Evolutionary conservation across 2,113 vertebrate genomes (phyloP).

Genomic region (Ictalurus furcatus): DNA sequence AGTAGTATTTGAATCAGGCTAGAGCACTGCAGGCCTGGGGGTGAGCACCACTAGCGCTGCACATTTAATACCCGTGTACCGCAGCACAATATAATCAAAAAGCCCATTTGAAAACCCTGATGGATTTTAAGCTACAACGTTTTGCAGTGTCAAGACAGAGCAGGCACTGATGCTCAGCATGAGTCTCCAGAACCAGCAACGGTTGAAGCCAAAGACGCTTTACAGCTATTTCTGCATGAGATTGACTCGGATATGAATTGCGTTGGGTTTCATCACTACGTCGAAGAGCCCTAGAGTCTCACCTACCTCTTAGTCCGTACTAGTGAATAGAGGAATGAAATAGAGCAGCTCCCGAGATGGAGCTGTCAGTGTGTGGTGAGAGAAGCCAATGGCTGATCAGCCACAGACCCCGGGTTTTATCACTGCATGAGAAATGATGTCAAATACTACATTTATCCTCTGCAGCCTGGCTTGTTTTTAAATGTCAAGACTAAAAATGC

Average conservation of each 20-base stretch:
- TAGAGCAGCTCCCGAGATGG: slow-evolving; percentile 69
- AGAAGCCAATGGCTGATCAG: slow-evolving; percentile 60
- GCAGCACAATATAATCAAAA: background rate
- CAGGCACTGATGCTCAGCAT: background rate
- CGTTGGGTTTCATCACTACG: slow-evolving; percentile 42
- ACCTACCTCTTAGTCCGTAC: slow-evolving; percentile 66
- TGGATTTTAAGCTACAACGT: slow-evolving; percentile 19
- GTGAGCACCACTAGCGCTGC: background rate
- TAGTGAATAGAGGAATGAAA: slow-evolving; percentile 64
- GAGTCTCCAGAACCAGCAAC: background rate
- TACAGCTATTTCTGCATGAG: slow-evolving; percentile 30
- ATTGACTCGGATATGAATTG: slow-evolving; percentile 17
- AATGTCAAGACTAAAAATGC: slow-evolving; percentile 53
- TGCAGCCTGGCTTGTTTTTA: slow-evolving; percentile 33
- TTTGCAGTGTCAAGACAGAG: background rate
- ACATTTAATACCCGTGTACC: background rate
- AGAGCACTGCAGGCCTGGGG: background rate
- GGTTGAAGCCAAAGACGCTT: background rate
- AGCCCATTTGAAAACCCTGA: background rate
- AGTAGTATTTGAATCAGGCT: background rate
- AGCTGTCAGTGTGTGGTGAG: slow-evolving; percentile 58
- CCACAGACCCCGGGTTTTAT: slow-evolving; percentile 52
- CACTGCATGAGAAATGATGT: slow-evolving; percentile 46
- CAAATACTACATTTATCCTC: slow-evolving; percentile 45
- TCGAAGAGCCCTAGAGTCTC: slow-evolving; percentile 57